Conservation (phyloP, 2,797 vertebrate genomes). For the Manis pentadactyla region DNA sequence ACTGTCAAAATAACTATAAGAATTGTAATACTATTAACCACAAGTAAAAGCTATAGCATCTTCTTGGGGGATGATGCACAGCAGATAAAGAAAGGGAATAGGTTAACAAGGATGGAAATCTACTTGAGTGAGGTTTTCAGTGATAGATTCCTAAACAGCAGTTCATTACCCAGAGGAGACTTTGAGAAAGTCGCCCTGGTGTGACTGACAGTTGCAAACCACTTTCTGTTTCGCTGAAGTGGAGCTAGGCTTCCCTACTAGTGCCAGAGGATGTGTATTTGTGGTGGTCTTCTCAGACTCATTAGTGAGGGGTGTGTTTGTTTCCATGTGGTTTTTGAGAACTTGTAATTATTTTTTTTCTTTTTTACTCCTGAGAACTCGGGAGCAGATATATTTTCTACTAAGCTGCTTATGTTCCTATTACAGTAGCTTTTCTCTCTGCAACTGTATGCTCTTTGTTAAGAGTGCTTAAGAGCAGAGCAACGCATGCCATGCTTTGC, state of each 20-base stretch:
- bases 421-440: not conserved
- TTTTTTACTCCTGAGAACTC: not conserved
- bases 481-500: not conserved
- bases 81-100: not conserved
- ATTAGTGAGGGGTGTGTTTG: not conserved
- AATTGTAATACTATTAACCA: not conserved
- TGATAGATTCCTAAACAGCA: not conserved
- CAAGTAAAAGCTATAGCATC: not conserved
- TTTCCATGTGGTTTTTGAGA: not conserved
- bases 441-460: not conserved
- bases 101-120: not conserved
- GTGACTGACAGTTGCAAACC: not conserved
- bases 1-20: not conserved
- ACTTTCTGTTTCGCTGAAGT: not conserved
- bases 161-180: not conserved
- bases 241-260: not conserved
- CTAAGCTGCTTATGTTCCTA: not conserved
- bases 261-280: not conserved
- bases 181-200: not conserved
- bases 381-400: not conserved
- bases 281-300: not conserved
- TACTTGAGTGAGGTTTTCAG: not conserved
- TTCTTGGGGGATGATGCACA: not conserved
- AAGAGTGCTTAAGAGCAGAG: not conserved
- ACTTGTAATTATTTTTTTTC: conserved; percentile 37